Conservation (phyloP, 2,797 vertebrate species). For the Rousettus madagascariensis region DNA sequence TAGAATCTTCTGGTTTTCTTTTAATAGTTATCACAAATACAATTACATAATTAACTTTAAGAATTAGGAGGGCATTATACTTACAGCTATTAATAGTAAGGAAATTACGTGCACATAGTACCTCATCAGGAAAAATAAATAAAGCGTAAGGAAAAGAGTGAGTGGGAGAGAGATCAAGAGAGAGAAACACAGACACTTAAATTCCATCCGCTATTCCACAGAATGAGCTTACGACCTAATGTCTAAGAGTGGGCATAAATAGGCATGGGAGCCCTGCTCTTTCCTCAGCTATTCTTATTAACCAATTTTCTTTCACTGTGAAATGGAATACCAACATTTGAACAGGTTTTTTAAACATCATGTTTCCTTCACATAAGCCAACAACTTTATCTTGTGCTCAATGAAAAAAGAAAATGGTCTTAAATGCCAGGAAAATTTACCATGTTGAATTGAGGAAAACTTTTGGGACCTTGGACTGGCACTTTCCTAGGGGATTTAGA, state of each 20-base stretch:
- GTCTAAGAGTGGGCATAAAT: not conserved
- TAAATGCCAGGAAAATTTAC: not conserved
- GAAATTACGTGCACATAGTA: not conserved
- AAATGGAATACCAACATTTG: not conserved
- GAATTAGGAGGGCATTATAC: not conserved
- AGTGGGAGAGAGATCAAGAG: not conserved
- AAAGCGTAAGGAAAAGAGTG: not conserved
- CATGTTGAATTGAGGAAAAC: not conserved
- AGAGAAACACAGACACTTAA: not conserved
- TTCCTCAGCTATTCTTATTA: not conserved
- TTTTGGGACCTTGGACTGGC: accelerated
- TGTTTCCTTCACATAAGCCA: not conserved
- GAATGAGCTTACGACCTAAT: not conserved
- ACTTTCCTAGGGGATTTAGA: not conserved
- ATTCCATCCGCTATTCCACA: not conserved
- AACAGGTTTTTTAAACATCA: not conserved
- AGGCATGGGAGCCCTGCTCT: not conserved
- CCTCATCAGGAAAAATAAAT: not conserved
- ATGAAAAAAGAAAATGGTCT: not conserved
- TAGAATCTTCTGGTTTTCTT: not conserved
- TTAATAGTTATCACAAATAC: not conserved
- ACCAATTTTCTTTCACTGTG: not conserved
- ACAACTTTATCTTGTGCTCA: not conserved
- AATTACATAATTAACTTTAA: not conserved
- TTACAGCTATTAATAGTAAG: not conserved